These are phyloP conservation scores for Priocnemis perturbator DNA, from an alignment of 2,888 invertebrate genomes.

Conservation along the genomic window DNA sequence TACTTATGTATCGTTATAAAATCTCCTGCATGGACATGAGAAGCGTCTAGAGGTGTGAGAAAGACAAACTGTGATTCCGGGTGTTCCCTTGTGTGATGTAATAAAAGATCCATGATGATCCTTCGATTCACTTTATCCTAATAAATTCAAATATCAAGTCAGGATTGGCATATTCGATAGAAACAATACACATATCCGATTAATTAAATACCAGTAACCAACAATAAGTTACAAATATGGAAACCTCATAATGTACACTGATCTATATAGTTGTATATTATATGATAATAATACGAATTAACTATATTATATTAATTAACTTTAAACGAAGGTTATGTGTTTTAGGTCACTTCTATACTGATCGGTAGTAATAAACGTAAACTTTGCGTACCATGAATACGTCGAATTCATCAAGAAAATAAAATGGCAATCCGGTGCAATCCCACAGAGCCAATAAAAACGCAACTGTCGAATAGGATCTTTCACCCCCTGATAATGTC, in stretches of 20 bases:
- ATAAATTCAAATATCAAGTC: constrained; percentile 3
- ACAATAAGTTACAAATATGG: constrained; percentile 7
- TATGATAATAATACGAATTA: too few relatives aligned
- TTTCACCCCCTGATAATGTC: constrained; percentile 95
- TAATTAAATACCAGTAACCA: too few relatives aligned
- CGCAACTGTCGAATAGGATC: constrained; percentile 96
- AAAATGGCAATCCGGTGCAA: constrained; percentile 93
- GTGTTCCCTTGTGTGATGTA: constrained; percentile 84
- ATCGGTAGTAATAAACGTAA: too few relatives aligned
- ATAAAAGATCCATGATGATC: constrained; percentile 86
- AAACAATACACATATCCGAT: too few relatives aligned
- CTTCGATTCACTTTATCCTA: constrained; percentile 89
- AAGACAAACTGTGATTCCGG: constrained; percentile 89
- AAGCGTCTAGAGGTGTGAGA: constrained; percentile 90
- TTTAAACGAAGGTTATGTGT: not conserved
- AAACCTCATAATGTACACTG: too few relatives aligned
- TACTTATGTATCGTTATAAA: constrained; percentile 80
- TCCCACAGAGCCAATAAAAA: constrained; percentile 96
- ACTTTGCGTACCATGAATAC: constrained; percentile 88
- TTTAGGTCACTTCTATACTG: constrained; percentile 28
- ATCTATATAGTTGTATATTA: too few relatives aligned
- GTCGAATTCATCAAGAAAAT: constrained; percentile 97
- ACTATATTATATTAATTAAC: too few relatives aligned
- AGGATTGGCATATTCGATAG: too few relatives aligned
- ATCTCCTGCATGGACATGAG: constrained; percentile 76